phyloP scores from a whole-genome alignment of 1,140 invertebrate genomes.

The Spodoptera frugiperda region DNA sequence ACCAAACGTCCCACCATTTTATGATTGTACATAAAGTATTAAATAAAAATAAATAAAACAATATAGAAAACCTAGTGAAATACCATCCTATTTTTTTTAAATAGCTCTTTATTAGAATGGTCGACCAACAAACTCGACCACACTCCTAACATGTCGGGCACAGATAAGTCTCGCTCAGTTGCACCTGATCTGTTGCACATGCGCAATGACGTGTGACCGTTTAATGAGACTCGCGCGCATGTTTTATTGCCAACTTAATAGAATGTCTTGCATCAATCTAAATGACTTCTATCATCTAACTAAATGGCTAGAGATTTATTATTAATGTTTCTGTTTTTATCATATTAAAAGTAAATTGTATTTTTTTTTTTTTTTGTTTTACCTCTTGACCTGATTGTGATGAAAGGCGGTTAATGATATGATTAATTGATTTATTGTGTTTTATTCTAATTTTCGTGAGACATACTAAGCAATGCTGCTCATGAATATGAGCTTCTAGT shows the following conservation, averaged over 20 bases:
- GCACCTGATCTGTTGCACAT: neutral
- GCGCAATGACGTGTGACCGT: conserved; percentile 45
- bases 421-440: too few species aligned
- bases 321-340: neutral
- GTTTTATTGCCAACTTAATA: conserved; percentile 4
- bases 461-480: too few species aligned
- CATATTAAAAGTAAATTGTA: neutral
- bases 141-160: conserved; percentile 12
- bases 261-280: conserved; percentile 40
- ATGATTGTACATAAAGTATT: too few species aligned
- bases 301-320: too few species aligned
- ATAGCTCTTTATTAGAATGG: conserved; percentile 37
- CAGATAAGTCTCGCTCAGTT: conserved; percentile 27
- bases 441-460: too few species aligned
- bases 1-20: too few species aligned
- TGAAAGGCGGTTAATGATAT: too few species aligned
- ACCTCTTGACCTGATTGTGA: too few species aligned
- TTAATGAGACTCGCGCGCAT: conserved; percentile 25
- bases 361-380: too few species aligned
- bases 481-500: too few species aligned
- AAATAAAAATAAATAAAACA: too few species aligned
- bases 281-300: neutral
- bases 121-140: neutral
- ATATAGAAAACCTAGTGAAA: too few species aligned
- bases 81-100: conserved; percentile 4